These are phyloP conservation scores for Spicauda simplicius DNA, from an alignment of 2,888 invertebrate species.

Conservation along the genomic window DNA sequence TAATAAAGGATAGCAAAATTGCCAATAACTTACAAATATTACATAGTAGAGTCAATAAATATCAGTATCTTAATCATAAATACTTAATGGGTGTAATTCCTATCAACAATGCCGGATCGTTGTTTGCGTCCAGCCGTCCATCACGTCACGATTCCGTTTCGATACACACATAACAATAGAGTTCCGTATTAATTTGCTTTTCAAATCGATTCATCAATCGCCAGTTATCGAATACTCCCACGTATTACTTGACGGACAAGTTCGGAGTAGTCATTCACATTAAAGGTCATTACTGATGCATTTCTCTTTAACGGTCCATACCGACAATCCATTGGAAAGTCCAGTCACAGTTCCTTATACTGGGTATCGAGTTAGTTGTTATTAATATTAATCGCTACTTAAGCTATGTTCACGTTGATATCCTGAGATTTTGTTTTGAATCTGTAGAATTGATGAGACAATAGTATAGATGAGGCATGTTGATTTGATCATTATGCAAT, in stretches of 20 bases:
- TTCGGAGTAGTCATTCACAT: constrained; percentile 26
- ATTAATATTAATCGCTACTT: constrained; percentile 28
- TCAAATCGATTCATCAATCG: constrained; percentile 20
- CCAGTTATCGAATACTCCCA: constrained; percentile 24
- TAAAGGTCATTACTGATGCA: constrained; percentile 34
- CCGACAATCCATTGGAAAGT: constrained; percentile 29
- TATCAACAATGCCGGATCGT: background rate
- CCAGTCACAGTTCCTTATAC: constrained; percentile 26
- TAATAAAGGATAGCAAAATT: background rate
- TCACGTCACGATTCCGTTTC: background rate
- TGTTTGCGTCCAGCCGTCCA: background rate
- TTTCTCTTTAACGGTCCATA: constrained; percentile 25
- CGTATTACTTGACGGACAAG: constrained; percentile 21
- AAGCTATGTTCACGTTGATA: background rate
- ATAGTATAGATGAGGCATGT: too few relatives aligned
- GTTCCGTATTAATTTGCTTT: constrained; percentile 20
- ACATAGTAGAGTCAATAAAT: background rate
- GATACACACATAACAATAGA: constrained; percentile 2
- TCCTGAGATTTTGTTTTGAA: background rate
- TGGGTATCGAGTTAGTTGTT: constrained; percentile 12
- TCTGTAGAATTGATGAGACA: too few relatives aligned
- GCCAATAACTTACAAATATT: too few relatives aligned
- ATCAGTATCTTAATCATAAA: background rate
- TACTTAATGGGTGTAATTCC: background rate
- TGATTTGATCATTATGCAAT: too few relatives aligned